phyloP scores from a whole-genome alignment of 2,888 invertebrate genomes.

The Ornithoptera priamus region DNA sequence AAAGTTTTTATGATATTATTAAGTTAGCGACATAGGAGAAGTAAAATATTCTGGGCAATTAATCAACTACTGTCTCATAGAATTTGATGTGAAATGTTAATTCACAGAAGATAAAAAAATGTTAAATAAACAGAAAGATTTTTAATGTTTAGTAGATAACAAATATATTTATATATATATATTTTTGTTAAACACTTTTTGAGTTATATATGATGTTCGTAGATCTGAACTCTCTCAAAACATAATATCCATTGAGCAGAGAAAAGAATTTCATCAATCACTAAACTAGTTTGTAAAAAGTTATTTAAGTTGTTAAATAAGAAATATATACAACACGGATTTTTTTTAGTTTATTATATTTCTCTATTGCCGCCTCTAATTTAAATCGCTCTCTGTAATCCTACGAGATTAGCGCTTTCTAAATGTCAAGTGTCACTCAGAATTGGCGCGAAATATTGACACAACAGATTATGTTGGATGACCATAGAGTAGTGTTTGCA shows the following conservation, averaged over 20 bases:
- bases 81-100: too few species aligned
- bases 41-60: too few species aligned
- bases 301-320: neutral
- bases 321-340: neutral
- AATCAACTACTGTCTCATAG: too few species aligned
- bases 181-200: neutral
- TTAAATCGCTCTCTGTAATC: conserved; percentile 30
- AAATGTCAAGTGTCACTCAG: conserved; percentile 78
- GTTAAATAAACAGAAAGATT: too few species aligned
- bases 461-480: conserved; percentile 53
- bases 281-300: neutral
- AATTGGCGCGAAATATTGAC: conserved; percentile 62
- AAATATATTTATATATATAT: too few species aligned
- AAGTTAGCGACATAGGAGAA: too few species aligned
- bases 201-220: neutral
- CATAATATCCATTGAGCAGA: too few species aligned
- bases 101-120: too few species aligned
- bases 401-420: conserved; percentile 52
- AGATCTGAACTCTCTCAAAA: too few species aligned
- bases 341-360: neutral
- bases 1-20: too few species aligned
- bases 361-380: conserved; percentile 47
- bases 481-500: conserved; percentile 32
- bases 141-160: too few species aligned
- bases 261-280: neutral